Base-by-base conservation (phyloP, 2,113 vertebrate species). In the Orthonyx spaldingii region DNA sequence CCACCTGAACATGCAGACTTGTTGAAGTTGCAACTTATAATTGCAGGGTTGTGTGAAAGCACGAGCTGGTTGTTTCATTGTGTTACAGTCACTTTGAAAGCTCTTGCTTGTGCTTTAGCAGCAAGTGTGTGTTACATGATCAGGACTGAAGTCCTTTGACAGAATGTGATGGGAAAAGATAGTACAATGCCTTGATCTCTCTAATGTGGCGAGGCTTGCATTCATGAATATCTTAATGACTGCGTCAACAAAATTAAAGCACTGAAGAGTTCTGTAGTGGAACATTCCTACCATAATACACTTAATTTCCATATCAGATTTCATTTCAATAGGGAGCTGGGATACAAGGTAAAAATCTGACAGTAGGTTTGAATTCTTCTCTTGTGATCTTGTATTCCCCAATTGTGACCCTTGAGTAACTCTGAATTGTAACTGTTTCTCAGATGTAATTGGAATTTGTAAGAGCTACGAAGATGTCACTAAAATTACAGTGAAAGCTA, bases 371-470 rank as follows among this genome's bases (percentile, higher is more conserved):
- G 22, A 57, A 42, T 79, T 64, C 83, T 94, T 91, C 61, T 86
- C 44, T 17, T 90, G 83, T 66, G 71, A 32, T 83, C 42, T 83
- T 72, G 15, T 52, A 60, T 92, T 94, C 19, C 63, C 77, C 63
- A 22, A 2, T 11, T 46, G 70, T 81, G 92, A 92, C 69, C 70
- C 79, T 75, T 65, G 70, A 76, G 69, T 76, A 77, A 80, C 70
- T 93, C 82, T 59, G 46, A 69, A 89, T 72, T 22, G 72, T 96
- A n/a, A 76, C 84, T 96, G 47, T 87, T 60, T 95, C 97, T 53
- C 97, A 99, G 99, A 99, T 97, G 98, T 99, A 84, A 99, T 99
- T 64, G 99, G 99, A 44, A 97, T 99, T 96, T 99, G 99, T 90
- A 99, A 99, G 97, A 99, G 96, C 87, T 99, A 98, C 50, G 99